Percentiles rank a stretch among this genome's conserved stretches.
Evolutionary conservation across 2,888 invertebrate genomes (phyloP).

Genomic region (Paralinhomoeus sp.): DNA sequence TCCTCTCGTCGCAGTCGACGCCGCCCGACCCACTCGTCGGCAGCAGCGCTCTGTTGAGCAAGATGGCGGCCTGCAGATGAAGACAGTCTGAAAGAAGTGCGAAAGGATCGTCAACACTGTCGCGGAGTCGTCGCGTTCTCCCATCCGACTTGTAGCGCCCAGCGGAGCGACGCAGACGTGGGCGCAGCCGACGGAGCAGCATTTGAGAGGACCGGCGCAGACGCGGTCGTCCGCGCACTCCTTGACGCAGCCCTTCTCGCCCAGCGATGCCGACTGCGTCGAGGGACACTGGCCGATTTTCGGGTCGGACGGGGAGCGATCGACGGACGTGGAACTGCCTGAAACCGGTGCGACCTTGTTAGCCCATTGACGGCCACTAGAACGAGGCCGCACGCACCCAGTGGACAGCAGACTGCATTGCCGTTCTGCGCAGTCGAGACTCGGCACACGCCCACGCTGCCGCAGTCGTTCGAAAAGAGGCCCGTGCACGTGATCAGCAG

Average conservation of each 20-base stretch:
- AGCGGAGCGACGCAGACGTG: not conserved
- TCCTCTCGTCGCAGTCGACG: constrained; percentile 4
- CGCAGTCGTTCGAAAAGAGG: constrained; percentile 3
- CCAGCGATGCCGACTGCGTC: not conserved
- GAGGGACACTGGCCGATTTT: not conserved
- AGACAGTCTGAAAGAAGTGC: not conserved
- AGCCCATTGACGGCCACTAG: too few relatives aligned
- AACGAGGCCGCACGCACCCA: too few relatives aligned
- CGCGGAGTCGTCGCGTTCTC: too few relatives aligned
- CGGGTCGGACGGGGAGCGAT: too few relatives aligned
- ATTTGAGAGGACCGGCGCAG: not conserved
- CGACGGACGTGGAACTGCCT: too few relatives aligned
- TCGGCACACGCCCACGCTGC: not conserved
- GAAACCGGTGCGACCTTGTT: too few relatives aligned
- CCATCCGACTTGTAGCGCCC: not conserved
- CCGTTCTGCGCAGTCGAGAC: too few relatives aligned
- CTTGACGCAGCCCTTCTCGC: not conserved
- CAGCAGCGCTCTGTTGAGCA: not conserved
- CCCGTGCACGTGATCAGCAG: constrained; percentile 2
- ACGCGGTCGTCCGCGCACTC: not conserved
- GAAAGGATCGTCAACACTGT: not conserved
- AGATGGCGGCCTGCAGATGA: too few relatives aligned
- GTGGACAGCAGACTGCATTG: too few relatives aligned
- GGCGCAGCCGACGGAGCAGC: constrained; percentile 1
- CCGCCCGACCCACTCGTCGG: not conserved